These are phyloP conservation scores for Ormyrus thymus DNA, from an alignment of 2,888 invertebrate species.

Conservation along the genomic window DNA sequence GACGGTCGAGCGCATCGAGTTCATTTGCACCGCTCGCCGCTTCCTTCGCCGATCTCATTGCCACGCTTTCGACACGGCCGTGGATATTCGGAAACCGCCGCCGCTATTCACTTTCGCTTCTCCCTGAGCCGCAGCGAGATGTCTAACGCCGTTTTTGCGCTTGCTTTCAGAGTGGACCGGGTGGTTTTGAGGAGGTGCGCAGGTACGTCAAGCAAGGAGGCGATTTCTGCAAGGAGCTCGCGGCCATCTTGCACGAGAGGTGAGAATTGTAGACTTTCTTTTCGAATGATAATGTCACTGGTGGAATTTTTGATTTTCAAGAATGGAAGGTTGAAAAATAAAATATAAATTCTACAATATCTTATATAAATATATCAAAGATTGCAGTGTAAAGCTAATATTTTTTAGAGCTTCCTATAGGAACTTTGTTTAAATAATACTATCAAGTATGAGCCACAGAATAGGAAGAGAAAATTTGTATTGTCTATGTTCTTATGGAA, in stretches of 20 bases:
- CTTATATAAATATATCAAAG: too few relatives aligned
- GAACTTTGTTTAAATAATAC: too few relatives aligned
- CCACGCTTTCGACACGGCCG: conserved; percentile 25
- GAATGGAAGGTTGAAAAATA: too few relatives aligned
- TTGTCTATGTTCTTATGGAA: too few relatives aligned
- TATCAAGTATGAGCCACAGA: too few relatives aligned
- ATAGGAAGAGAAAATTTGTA: too few relatives aligned
- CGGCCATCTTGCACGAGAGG: conserved; percentile 94
- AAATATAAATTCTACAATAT: too few relatives aligned
- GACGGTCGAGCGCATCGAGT: background rate
- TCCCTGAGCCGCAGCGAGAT: background rate
- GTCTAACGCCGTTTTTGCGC: background rate
- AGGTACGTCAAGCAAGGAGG: conserved; percentile 95
- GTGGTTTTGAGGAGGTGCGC: conserved; percentile 94
- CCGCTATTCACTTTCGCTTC: background rate
- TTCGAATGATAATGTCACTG: too few relatives aligned
- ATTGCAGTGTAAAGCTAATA: too few relatives aligned
- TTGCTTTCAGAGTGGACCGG: conserved; percentile 84
- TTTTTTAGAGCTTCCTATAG: too few relatives aligned
- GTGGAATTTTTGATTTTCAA: too few relatives aligned
- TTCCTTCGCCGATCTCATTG: conserved; percentile 20
- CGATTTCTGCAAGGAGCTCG: conserved; percentile 94
- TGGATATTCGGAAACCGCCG: background rate
- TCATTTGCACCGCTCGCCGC: background rate
- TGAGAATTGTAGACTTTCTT: conserved; percentile 71